Conservation (phyloP, 1,140 invertebrate genomes). For the Ganaspis sp. region DNA sequence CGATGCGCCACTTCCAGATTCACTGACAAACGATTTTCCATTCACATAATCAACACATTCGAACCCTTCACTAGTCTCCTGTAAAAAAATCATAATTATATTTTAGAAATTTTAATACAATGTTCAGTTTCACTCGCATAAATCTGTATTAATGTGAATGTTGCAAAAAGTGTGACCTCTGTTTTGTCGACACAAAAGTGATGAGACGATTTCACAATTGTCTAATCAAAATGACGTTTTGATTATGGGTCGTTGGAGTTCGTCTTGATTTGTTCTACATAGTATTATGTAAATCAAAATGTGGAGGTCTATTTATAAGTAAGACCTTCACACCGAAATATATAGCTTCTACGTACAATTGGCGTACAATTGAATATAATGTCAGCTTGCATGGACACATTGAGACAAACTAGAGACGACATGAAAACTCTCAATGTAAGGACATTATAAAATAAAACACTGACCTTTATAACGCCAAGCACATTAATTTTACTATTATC, state of each 20-base stretch:
- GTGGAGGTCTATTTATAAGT: conserved; percentile 21
- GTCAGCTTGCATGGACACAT: not conserved
- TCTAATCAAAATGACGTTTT: conserved; percentile 12
- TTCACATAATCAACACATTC: conserved; percentile 33
- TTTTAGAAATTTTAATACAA: no score
- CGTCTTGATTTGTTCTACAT: conserved; percentile 14
- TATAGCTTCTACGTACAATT: not conserved
- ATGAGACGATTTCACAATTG: not conserved
- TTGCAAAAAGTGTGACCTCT: not conserved
- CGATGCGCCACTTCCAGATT: conserved; percentile 46
- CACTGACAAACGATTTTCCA: conserved; percentile 37
- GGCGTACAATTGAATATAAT: conserved; percentile 4
- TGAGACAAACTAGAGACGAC: not conserved
- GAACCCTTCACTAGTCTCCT: conserved; percentile 39
- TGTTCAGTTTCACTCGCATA: not conserved
- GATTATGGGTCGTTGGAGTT: conserved; percentile 4
- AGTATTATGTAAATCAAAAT: conserved; percentile 22
- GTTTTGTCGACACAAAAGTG: not conserved
- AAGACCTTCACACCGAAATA: conserved; percentile 17
- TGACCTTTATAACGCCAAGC: not conserved
- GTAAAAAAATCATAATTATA: conserved; percentile 22
- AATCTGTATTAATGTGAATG: not conserved
- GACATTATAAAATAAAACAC: conserved; percentile 16
- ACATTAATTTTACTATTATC: not conserved
- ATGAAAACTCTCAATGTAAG: not conserved